A percentile compares a stretch with the other conserved stretches of the same genome.
phyloP scores from a whole-genome alignment of 1,140 invertebrate genomes.

The Nephotettix cincticeps region DNA sequence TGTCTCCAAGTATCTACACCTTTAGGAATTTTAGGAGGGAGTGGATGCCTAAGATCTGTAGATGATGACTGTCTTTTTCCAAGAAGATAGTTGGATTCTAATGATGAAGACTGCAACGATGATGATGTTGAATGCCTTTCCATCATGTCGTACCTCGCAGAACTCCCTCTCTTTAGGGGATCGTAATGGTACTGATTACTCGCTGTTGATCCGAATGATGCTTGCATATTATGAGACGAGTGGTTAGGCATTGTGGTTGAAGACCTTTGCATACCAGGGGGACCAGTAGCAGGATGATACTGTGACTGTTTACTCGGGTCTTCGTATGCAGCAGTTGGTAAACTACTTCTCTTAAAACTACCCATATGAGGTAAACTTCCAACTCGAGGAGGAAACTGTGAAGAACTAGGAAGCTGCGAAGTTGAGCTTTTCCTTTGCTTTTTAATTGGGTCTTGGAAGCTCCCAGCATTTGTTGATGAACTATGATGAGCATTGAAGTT shows the following conservation, averaged over 20 bases:
- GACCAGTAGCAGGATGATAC: constrained; percentile 19
- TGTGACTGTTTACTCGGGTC: constrained; percentile 40
- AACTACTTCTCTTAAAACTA: constrained; percentile 48
- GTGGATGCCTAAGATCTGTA: constrained; percentile 32
- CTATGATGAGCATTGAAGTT: constrained; percentile 53
- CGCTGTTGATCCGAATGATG: constrained; percentile 32
- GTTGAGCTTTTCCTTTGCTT: constrained; percentile 22
- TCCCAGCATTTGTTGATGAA: neutral
- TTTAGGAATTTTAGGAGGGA: constrained; percentile 51
- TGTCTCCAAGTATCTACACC: constrained; percentile 55
- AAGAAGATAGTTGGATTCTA: constrained; percentile 5
- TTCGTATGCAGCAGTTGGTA: constrained; percentile 41
- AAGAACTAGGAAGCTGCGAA: constrained; percentile 2
- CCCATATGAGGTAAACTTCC: constrained; percentile 42
- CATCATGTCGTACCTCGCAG: neutral
- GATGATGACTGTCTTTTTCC: constrained; percentile 25
- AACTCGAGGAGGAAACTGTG: constrained; percentile 23
- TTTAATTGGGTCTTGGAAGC: constrained; percentile 25
- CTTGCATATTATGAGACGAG: constrained; percentile 19
- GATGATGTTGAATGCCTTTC: neutral
- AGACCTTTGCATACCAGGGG: constrained; percentile 35
- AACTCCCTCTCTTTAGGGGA: constrained; percentile 19
- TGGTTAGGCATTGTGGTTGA: constrained; percentile 23
- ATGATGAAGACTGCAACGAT: neutral
- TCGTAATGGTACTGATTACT: constrained; percentile 31